Evolutionary conservation across 2,113 vertebrate genomes (phyloP).

Genomic region (Chloropsis hardwickii): DNA sequence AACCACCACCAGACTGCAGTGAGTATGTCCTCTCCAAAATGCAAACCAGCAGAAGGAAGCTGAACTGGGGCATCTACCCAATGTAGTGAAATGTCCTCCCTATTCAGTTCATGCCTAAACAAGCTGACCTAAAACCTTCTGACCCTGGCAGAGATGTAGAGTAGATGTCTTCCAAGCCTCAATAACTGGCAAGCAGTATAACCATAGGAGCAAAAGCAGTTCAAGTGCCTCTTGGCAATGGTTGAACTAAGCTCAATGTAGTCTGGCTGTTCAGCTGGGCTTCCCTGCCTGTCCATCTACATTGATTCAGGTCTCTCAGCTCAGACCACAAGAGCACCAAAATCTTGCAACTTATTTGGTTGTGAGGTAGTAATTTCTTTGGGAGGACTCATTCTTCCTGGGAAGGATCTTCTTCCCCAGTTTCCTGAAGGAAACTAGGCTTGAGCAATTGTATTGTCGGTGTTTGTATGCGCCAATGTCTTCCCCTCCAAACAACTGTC

Average conservation of each 20-base stretch:
- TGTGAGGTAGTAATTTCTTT: background rate
- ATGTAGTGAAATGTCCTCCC: background rate
- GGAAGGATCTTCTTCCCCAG: background rate
- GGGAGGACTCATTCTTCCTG: background rate
- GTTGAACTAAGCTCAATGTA: background rate
- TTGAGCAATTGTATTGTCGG: background rate
- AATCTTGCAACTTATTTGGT: background rate
- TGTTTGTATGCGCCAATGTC: background rate
- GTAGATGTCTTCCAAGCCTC: background rate
- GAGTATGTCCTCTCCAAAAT: background rate
- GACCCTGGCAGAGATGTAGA: background rate
- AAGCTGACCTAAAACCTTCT: background rate
- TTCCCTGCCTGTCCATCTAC: background rate
- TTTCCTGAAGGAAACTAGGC: conserved; percentile 6
- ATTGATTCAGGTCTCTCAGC: background rate
- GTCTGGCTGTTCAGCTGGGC: background rate
- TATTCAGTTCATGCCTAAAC: background rate
- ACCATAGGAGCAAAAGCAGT: background rate
- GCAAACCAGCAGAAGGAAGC: background rate
- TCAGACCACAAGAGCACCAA: background rate
- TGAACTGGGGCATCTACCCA: background rate
- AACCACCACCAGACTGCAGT: background rate
- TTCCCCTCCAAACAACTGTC: background rate
- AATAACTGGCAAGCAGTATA: background rate
- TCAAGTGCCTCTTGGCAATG: background rate